A percentile compares a stretch with the other conserved stretches of the same genome.
Conservation (phyloP, 2,797 vertebrate genomes). For the Gymnopithys bicolor region DNA sequence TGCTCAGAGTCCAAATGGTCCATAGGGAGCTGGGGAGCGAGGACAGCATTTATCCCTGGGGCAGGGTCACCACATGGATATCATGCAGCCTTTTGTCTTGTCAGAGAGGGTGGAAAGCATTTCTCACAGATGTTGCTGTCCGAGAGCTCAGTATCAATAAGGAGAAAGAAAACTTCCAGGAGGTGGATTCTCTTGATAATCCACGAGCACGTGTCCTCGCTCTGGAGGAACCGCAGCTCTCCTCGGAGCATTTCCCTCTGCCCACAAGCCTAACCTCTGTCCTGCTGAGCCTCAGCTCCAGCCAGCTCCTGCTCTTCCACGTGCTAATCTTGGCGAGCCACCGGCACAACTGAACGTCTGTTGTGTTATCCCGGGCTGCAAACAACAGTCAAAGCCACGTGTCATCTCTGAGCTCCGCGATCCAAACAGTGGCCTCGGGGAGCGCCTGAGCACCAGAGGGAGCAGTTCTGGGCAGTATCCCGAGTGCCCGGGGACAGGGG, state of each 20-base stretch:
- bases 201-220: neutral
- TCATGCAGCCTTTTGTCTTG: neutral
- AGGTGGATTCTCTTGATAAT: neutral
- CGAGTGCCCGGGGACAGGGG: neutral
- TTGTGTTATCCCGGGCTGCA: slow-evolving; percentile 48
- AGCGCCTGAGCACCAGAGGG: neutral
- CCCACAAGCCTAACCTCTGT: slow-evolving; percentile 33
- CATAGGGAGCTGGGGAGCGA: neutral
- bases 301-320: slow-evolving; percentile 66
- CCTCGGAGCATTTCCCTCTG: slow-evolving; percentile 21
- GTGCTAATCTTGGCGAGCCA: slow-evolving; percentile 61
- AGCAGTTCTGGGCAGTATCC: neutral
- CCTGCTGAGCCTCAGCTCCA: slow-evolving; percentile 17
- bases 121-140: neutral
- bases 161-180: neutral
- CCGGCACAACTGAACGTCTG: slow-evolving; percentile 37
- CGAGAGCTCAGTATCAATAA: neutral
- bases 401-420: slow-evolving; percentile 30
- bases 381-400: slow-evolving; percentile 54
- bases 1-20: neutral
- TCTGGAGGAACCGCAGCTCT: neutral
- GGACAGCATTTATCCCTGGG: neutral
- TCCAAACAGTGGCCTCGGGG: slow-evolving; percentile 47
- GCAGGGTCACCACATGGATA: neutral
- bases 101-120: neutral